Percentiles rank a stretch among this genome's conserved stretches.
These are phyloP conservation scores for Lipophrys pholis DNA, from an alignment of 2,113 vertebrate species.

Conservation along the genomic window DNA sequence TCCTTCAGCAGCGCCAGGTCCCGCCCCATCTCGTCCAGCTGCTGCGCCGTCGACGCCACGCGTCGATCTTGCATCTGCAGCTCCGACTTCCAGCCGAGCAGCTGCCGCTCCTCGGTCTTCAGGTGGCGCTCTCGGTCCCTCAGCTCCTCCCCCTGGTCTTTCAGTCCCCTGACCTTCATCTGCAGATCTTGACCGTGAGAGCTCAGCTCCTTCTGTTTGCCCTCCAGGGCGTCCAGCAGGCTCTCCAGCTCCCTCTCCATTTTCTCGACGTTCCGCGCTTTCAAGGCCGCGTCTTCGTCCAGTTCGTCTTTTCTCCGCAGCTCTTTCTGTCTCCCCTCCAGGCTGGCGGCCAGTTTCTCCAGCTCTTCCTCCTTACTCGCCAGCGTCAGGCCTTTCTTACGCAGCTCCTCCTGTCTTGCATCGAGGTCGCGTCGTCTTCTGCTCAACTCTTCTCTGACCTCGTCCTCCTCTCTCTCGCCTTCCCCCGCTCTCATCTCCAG, in stretches of 20 bases:
- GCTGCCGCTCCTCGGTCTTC: slow-evolving; percentile 49
- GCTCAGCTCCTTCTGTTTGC: slow-evolving; percentile 62
- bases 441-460: too few relatives aligned
- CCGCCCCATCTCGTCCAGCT: slow-evolving; percentile 55
- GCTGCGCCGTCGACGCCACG: slow-evolving; percentile 25
- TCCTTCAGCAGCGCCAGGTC: slow-evolving; percentile 58
- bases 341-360: slow-evolving; percentile 12
- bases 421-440: slow-evolving; percentile 17
- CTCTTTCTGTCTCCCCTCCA: slow-evolving; percentile 35
- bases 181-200: slow-evolving; percentile 64
- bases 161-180: slow-evolving; percentile 69
- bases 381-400: slow-evolving; percentile 18
- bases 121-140: slow-evolving; percentile 65
- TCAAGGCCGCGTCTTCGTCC: slow-evolving; percentile 6
- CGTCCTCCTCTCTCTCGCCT: too few relatives aligned
- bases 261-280: slow-evolving; percentile 11
- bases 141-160: slow-evolving; percentile 71
- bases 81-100: slow-evolving; percentile 56
- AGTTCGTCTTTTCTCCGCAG: slow-evolving; percentile 25
- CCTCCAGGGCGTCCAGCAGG: slow-evolving; percentile 57
- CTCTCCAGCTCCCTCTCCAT: slow-evolving; percentile 59
- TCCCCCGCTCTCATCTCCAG: too few relatives aligned
- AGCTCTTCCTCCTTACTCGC: slow-evolving; percentile 53
- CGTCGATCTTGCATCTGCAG: slow-evolving; percentile 44
- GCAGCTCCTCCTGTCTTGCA: slow-evolving; percentile 34